Conservation (phyloP, 2,113 vertebrate species). For the Alexandromys fortis region DNA sequence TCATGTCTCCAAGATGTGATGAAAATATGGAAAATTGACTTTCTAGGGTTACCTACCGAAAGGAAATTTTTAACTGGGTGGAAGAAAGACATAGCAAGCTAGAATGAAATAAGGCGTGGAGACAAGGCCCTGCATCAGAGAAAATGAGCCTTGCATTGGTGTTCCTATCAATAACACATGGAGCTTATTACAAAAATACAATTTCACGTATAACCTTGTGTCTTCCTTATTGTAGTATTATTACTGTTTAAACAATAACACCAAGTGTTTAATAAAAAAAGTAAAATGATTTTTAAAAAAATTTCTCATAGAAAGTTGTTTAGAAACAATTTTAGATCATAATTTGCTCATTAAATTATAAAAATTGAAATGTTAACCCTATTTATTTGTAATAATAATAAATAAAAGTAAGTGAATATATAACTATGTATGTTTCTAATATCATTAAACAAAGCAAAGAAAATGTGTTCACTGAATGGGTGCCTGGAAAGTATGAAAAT, state of each 20-base stretch:
- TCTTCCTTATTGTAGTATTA: not conserved
- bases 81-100: not conserved
- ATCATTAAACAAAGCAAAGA: not conserved
- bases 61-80: not conserved
- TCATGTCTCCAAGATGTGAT: slow-evolving; percentile 54
- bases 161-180: slow-evolving; percentile 10
- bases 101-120: not conserved
- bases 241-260: not conserved
- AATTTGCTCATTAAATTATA: not conserved
- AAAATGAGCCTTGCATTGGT: not conserved
- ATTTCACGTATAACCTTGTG: not conserved
- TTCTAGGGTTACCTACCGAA: not conserved
- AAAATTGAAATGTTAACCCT: not conserved
- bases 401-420: not conserved
- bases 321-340: not conserved
- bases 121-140: not conserved
- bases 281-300: not conserved
- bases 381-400: not conserved
- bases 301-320: not conserved
- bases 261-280: not conserved
- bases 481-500: not conserved
- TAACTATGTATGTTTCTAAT: not conserved
- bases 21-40: slow-evolving; percentile 66
- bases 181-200: not conserved
- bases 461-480: not conserved